These are phyloP conservation scores for Pseudomyrmex gracilis DNA, from an alignment of 1,140 invertebrate genomes.

Conservation along the genomic window DNA sequence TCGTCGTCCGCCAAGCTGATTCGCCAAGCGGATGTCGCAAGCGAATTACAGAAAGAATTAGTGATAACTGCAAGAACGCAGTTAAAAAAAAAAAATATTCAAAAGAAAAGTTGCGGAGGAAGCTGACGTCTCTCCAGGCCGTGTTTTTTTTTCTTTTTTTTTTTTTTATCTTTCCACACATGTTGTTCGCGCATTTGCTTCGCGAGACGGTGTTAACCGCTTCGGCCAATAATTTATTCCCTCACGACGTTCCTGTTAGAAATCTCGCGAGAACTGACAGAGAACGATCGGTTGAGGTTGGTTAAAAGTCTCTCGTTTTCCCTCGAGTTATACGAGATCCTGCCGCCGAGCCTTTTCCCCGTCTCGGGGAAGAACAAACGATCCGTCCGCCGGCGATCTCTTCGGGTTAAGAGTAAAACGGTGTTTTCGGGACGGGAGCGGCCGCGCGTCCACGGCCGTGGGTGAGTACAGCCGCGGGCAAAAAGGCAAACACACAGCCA, in stretches of 20 bases:
- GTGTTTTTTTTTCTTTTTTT: too few species aligned
- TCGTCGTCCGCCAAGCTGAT: too few species aligned
- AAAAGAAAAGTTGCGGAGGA: background rate
- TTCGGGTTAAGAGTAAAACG: slow-evolving; percentile 50
- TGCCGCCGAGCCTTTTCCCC: slow-evolving; percentile 9
- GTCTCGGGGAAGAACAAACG: slow-evolving; percentile 42
- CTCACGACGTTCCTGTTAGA: background rate
- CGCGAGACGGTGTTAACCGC: slow-evolving; percentile 16
- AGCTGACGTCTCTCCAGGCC: background rate
- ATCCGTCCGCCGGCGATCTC: slow-evolving; percentile 11
- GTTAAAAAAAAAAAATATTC: background rate
- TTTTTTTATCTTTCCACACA: background rate
- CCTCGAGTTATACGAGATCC: too few species aligned
- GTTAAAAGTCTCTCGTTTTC: background rate
- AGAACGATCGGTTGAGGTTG: background rate
- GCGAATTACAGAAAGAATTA: background rate
- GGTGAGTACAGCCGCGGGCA: slow-evolving; percentile 43
- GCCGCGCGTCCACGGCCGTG: background rate
- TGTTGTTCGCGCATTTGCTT: slow-evolving; percentile 2
- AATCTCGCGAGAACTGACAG: slow-evolving; percentile 22
- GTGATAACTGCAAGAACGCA: background rate
- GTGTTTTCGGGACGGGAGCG: slow-evolving; percentile 39
- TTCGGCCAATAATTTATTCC: slow-evolving; percentile 26
- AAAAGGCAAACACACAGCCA: slow-evolving; percentile 21
- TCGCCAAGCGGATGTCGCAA: background rate